A percentile compares a stretch with the other conserved stretches of the same genome.
Evolutionary conservation across 2,888 invertebrate species (phyloP).

Genomic region (Chouioia cunea): DNA sequence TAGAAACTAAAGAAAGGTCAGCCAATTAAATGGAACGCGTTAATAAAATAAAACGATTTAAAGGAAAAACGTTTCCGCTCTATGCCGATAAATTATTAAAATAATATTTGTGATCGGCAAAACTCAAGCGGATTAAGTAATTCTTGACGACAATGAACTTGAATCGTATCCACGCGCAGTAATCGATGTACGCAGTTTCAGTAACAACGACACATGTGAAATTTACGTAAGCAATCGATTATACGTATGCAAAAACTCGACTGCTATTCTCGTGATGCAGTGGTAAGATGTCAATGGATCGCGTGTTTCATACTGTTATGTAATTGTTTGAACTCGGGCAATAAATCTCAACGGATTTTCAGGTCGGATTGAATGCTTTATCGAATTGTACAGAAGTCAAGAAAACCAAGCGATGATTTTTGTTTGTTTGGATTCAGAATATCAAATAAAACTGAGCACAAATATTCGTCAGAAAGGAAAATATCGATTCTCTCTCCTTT

Average conservation of each 20-base stretch:
- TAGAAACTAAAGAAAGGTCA: no score
- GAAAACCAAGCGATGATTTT: not conserved
- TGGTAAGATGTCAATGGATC: conserved; percentile 30
- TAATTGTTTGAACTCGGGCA: conserved; percentile 30
- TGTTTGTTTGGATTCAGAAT: conserved; percentile 23
- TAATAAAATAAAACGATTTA: no score
- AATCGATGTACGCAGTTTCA: not conserved
- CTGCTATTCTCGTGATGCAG: not conserved
- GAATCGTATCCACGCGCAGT: conserved; percentile 14
- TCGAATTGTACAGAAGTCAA: not conserved
- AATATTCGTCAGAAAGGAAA: conserved; percentile 30
- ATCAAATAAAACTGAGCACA: conserved; percentile 18
- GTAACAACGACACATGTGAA: not conserved
- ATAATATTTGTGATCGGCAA: no score
- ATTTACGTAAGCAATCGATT: conserved; percentile 13
- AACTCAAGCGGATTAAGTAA: not conserved
- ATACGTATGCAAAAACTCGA: not conserved
- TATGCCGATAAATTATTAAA: no score
- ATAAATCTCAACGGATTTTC: conserved; percentile 22
- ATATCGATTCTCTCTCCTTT: conserved; percentile 8
- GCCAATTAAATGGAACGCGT: no score
- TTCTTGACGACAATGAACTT: conserved; percentile 37
- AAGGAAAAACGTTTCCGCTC: no score
- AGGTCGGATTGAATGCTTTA: not conserved
- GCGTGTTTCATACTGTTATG: conserved; percentile 20